These are phyloP conservation scores for Achatina immaculata DNA, from an alignment of 1,140 invertebrate species.

Conservation along the genomic window DNA sequence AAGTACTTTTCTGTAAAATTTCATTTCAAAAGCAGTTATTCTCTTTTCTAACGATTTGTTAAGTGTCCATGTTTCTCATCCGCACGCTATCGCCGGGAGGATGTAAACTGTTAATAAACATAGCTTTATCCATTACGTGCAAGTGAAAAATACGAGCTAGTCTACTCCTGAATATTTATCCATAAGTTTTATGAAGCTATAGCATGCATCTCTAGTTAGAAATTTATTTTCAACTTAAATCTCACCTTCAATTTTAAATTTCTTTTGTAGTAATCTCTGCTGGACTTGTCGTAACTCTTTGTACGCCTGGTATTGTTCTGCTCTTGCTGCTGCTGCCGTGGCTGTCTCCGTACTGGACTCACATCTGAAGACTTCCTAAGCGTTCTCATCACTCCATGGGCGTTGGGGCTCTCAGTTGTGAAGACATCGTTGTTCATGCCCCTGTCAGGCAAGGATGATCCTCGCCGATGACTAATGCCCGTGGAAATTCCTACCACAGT, in stretches of 20 bases:
- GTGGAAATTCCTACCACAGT: background rate
- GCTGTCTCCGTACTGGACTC: background rate
- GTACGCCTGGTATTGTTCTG: background rate
- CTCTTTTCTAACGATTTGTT: too few relatives aligned
- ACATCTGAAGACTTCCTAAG: conserved; percentile 16
- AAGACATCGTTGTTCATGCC: background rate
- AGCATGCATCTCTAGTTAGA: too few relatives aligned
- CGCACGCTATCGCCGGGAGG: too few relatives aligned
- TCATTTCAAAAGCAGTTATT: too few relatives aligned
- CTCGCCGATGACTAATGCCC: background rate
- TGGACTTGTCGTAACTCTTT: conserved; percentile 1
- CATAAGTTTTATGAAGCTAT: too few relatives aligned
- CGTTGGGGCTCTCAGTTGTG: background rate
- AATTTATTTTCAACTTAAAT: background rate
- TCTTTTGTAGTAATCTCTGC: conserved; percentile 8
- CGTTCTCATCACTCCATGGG: background rate
- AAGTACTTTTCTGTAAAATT: too few relatives aligned
- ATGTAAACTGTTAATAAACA: too few relatives aligned
- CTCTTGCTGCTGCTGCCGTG: too few relatives aligned
- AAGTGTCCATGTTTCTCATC: too few relatives aligned
- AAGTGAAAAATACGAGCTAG: too few relatives aligned
- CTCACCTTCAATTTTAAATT: conserved; percentile 24
- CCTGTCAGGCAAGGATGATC: background rate
- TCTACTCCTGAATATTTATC: too few relatives aligned
- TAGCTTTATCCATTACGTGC: too few relatives aligned